Percentiles rank a stretch among this genome's conserved stretches.
Evolutionary conservation across 2,797 vertebrate species (phyloP).

Genomic region (Malacoraja senta): DNA sequence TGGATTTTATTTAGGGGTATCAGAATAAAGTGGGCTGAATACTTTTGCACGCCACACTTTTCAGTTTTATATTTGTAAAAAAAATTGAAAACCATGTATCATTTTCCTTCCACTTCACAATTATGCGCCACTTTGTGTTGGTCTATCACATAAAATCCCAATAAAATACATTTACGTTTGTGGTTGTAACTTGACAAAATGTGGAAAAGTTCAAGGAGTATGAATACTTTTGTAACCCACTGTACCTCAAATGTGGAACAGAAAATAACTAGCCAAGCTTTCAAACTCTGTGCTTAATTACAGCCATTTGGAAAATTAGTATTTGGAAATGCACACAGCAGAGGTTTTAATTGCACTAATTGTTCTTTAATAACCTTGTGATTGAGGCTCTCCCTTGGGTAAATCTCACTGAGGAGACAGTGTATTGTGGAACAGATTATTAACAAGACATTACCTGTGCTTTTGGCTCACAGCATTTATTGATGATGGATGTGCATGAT

Average conservation of each 20-base stretch:
- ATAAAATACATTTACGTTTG: no score
- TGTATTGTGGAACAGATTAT: neutral
- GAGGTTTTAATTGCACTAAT: constrained; percentile 20
- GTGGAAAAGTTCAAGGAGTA: no score
- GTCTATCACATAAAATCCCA: no score
- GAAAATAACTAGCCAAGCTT: neutral
- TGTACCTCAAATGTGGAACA: neutral
- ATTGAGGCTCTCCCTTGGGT: neutral
- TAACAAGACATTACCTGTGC: constrained; percentile 26
- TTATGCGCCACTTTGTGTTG: no score
- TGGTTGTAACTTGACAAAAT: no score
- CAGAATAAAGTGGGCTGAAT: no score
- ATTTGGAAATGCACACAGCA: neutral
- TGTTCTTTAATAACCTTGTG: neutral
- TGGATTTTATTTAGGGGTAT: no score
- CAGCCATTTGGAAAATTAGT: neutral
- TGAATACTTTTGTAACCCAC: no score
- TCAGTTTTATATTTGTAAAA: no score
- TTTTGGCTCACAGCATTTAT: constrained; percentile 22
- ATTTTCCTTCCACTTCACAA: no score
- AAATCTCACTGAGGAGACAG: neutral
- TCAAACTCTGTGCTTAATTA: neutral
- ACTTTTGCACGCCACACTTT: no score
- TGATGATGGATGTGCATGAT: constrained; percentile 4
- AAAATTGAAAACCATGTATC: no score